Percentiles rank a stretch among this genome's conserved stretches.
Evolutionary conservation across 92 coral and sea anemone species (phyloP).

Genomic region (Micromussa lordhowensis): DNA sequence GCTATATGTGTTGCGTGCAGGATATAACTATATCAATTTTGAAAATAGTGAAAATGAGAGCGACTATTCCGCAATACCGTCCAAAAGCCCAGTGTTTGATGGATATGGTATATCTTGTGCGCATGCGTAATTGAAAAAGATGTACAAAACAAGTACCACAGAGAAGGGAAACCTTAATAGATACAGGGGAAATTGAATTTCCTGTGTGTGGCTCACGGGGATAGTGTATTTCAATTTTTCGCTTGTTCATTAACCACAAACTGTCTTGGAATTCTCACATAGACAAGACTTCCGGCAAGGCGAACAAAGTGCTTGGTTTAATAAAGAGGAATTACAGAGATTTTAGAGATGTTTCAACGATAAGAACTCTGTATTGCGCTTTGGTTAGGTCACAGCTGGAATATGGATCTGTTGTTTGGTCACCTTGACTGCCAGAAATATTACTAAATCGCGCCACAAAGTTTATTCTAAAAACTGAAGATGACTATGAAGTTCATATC

Average conservation of each 20-base stretch:
- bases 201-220: too few relatives aligned
- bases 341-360: slow-evolving; percentile 31
- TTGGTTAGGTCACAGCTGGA: slow-evolving; percentile 40
- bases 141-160: too few relatives aligned
- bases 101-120: too few relatives aligned
- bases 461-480: slow-evolving; percentile 29
- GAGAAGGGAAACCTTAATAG: too few relatives aligned
- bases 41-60: too few relatives aligned
- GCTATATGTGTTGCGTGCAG: too few relatives aligned
- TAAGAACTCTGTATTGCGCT: slow-evolving; percentile 40
- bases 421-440: slow-evolving; percentile 40
- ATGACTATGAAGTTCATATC: too few relatives aligned
- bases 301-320: slow-evolving; percentile 40
- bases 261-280: slow-evolving; percentile 54
- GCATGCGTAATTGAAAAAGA: too few relatives aligned
- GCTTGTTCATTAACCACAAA: slow-evolving; percentile 20
- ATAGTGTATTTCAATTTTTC: slow-evolving; percentile 20
- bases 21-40: too few relatives aligned
- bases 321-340: slow-evolving; percentile 39
- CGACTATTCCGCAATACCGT: too few relatives aligned
- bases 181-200: too few relatives aligned
- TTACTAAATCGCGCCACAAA: slow-evolving; percentile 10
- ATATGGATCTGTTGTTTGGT: slow-evolving; percentile 44
- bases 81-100: too few relatives aligned
- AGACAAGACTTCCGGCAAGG: slow-evolving; percentile 37